phyloP scores from a whole-genome alignment of 1,140 invertebrate genomes.

The Hyphantria cunea region DNA sequence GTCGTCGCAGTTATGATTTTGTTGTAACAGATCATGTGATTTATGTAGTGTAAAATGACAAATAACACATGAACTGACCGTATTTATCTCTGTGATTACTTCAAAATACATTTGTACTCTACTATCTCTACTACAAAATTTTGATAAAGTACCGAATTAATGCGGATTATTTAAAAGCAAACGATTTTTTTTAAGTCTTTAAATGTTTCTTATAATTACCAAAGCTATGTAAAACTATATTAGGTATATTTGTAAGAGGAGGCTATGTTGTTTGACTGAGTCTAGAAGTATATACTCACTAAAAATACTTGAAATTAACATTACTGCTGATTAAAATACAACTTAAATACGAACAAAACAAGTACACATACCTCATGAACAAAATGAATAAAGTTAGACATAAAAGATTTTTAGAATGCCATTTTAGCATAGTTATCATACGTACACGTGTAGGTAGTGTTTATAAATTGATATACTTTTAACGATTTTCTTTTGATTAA shows the following conservation, averaged over 20 bases:
- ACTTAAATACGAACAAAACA: background rate
- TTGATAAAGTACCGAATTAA: too few relatives aligned
- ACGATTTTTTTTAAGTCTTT: background rate
- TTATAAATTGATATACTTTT: background rate
- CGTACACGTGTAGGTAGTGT: background rate
- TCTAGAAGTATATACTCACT: slow-evolving; percentile 13
- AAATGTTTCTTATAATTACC: slow-evolving; percentile 25
- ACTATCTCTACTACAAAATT: too few relatives aligned
- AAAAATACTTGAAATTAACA: too few relatives aligned
- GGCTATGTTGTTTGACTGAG: slow-evolving; percentile 47
- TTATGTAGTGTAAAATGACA: too few relatives aligned
- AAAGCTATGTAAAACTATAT: slow-evolving; percentile 37
- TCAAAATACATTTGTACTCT: too few relatives aligned
- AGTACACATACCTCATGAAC: background rate
- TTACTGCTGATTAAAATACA: background rate
- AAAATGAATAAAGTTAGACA: background rate
- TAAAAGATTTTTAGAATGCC: background rate
- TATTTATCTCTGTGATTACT: too few relatives aligned
- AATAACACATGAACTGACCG: too few relatives aligned
- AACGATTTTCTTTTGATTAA: background rate
- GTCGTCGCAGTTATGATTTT: too few relatives aligned
- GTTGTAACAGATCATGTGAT: too few relatives aligned
- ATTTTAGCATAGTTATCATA: background rate
- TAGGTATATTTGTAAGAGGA: slow-evolving; percentile 35
- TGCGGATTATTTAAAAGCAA: too few relatives aligned